Conservation (phyloP, 2,888 invertebrate species). For the Brachypalpus laphriformis region DNA sequence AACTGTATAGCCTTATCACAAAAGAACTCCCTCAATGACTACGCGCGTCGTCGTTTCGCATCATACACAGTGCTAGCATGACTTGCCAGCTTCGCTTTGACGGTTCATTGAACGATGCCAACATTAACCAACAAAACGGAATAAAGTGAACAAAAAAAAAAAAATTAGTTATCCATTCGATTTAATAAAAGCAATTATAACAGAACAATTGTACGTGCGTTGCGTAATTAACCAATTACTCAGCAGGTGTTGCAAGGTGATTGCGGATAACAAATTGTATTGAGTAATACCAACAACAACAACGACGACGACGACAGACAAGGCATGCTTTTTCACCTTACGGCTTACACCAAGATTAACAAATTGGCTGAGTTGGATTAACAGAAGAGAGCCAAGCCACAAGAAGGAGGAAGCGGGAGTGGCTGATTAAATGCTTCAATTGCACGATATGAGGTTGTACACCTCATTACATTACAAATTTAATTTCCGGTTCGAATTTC, state of each 20-base stretch:
- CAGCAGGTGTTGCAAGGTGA: conserved; percentile 65
- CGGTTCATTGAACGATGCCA: conserved; percentile 70
- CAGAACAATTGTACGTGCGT: conserved; percentile 73
- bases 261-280: conserved; percentile 36
- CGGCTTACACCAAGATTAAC: conserved; percentile 68
- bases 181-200: conserved; percentile 74
- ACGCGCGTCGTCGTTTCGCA: conserved; percentile 2
- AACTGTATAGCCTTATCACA: conserved; percentile 16
- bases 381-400: neutral
- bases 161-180: conserved; percentile 54
- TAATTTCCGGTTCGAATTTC: conserved; percentile 65
- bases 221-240: conserved; percentile 72
- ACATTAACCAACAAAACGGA: conserved; percentile 5
- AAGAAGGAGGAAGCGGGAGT: conserved; percentile 9
- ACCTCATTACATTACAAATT: conserved; percentile 50
- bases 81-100: conserved; percentile 33
- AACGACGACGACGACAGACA: neutral
- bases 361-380: conserved; percentile 39
- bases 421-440: conserved; percentile 55
- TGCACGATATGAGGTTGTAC: conserved; percentile 40
- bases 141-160: conserved; percentile 5
- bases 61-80: neutral
- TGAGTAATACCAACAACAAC: neutral
- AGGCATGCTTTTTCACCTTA: conserved; percentile 4
- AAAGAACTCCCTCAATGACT: conserved; percentile 14